These are phyloP conservation scores for Lathronympha strigana DNA, from an alignment of 2,888 invertebrate species.

Conservation along the genomic window DNA sequence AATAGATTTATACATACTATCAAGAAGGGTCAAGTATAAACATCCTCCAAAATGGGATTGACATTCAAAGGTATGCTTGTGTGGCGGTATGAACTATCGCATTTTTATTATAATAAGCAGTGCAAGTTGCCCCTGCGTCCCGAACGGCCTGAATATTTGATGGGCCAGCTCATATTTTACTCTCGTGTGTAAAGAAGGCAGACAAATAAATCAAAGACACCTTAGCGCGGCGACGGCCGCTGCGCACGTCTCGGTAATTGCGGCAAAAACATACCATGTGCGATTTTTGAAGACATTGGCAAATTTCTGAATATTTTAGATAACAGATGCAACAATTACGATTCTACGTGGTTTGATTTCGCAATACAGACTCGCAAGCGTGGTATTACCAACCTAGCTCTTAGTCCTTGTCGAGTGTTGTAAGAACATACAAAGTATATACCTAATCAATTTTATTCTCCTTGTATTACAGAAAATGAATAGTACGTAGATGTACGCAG, in stretches of 20 bases:
- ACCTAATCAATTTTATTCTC: not conserved
- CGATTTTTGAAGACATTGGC: constrained; percentile 78
- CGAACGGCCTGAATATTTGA: constrained; percentile 80
- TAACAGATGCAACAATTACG: constrained; percentile 35
- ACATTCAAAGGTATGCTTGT: constrained; percentile 59
- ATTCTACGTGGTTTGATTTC: constrained; percentile 20
- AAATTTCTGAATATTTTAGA: constrained; percentile 76
- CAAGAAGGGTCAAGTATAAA: constrained; percentile 19
- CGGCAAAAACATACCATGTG: constrained; percentile 78
- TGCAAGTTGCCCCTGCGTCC: constrained; percentile 68
- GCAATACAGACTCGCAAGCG: not conserved
- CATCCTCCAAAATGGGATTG: constrained; percentile 62
- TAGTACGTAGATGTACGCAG: not conserved
- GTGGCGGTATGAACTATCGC: constrained; percentile 76
- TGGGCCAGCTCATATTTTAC: constrained; percentile 79
- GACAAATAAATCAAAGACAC: constrained; percentile 81
- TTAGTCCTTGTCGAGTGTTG: not conserved
- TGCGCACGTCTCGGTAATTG: constrained; percentile 79
- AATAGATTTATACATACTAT: not conserved
- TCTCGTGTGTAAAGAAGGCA: constrained; percentile 68
- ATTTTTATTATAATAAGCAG: constrained; percentile 81
- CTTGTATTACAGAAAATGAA: not conserved
- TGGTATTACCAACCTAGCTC: not conserved
- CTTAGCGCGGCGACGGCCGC: constrained; percentile 72
- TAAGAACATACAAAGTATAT: not conserved